Percentiles rank a stretch among this genome's conserved stretches.
Evolutionary conservation across 1,140 invertebrate genomes (phyloP).

Genomic region (Heterodera carotae): DNA sequence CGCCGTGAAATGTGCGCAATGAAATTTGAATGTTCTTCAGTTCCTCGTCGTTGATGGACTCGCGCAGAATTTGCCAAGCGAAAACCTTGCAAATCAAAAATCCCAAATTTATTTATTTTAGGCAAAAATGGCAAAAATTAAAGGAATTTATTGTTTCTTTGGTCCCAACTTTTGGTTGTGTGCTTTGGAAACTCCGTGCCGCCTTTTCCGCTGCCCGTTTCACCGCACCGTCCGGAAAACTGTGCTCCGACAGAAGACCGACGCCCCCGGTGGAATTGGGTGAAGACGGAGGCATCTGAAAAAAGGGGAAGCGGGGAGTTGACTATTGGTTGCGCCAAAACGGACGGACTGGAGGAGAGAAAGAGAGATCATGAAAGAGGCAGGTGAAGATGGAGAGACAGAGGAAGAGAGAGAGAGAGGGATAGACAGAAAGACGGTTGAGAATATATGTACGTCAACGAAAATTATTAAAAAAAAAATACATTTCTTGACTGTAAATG

Average conservation of each 20-base stretch:
- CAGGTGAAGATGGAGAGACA: slow-evolving; percentile 26
- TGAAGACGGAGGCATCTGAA: background rate
- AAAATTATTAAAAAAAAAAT: background rate
- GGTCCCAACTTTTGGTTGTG: slow-evolving; percentile 61
- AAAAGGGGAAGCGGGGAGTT: background rate
- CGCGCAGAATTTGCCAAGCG: slow-evolving; percentile 65
- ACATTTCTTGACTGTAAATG: slow-evolving; percentile 18
- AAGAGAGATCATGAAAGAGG: too few relatives aligned
- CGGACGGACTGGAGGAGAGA: too few relatives aligned
- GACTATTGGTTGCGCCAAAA: too few relatives aligned
- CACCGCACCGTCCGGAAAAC: slow-evolving; percentile 63
- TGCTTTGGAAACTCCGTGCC: slow-evolving; percentile 60
- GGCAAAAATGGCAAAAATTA: background rate
- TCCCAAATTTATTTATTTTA: too few relatives aligned
- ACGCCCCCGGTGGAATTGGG: background rate
- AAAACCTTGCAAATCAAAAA: slow-evolving; percentile 58
- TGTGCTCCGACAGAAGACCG: slow-evolving; percentile 48
- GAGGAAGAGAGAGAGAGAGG: too few relatives aligned
- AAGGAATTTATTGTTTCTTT: too few relatives aligned
- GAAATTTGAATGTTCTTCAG: slow-evolving; percentile 64
- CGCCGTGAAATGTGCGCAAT: slow-evolving; percentile 64
- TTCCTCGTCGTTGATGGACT: slow-evolving; percentile 65
- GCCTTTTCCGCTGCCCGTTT: slow-evolving; percentile 63
- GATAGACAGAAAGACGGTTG: too few relatives aligned
- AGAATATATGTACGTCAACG: too few relatives aligned